Evolutionary conservation across 2,113 vertebrate species (phyloP).

Genomic region (Merops nubicus): DNA sequence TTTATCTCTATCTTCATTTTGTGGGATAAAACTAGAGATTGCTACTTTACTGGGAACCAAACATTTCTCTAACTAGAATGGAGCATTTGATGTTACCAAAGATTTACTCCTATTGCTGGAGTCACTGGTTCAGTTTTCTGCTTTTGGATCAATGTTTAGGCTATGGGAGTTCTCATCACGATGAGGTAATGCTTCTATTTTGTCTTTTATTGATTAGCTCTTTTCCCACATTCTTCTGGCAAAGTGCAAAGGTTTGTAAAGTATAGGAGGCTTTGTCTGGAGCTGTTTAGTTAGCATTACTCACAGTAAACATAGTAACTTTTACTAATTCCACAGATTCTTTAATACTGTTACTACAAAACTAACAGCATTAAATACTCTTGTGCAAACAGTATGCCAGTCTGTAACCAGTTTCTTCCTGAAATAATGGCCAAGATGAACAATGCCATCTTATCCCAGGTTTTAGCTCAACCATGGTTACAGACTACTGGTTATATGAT

Average conservation of each 20-base stretch:
- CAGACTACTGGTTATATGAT: neutral
- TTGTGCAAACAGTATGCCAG: neutral
- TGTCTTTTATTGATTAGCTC: slow-evolving; percentile 64
- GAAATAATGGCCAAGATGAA: neutral
- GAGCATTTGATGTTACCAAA: neutral
- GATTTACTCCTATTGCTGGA: slow-evolving; percentile 9
- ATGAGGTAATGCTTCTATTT: slow-evolving; percentile 68
- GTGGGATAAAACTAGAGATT: slow-evolving; percentile 14
- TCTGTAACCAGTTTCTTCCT: neutral
- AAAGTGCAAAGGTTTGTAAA: slow-evolving; percentile 50
- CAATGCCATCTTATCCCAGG: neutral
- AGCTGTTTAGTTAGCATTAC: slow-evolving; percentile 39
- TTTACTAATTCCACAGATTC: slow-evolving; percentile 27
- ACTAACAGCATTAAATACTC: neutral
- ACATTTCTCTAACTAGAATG: neutral
- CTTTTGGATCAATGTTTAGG: slow-evolving; percentile 51
- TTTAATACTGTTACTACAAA: slow-evolving; percentile 10
- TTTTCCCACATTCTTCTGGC: slow-evolving; percentile 61
- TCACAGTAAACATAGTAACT: slow-evolving; percentile 44
- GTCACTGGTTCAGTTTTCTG: slow-evolving; percentile 10
- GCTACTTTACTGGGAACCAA: neutral
- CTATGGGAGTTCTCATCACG: slow-evolving; percentile 1
- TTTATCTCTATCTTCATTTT: neutral
- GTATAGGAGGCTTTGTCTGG: slow-evolving; percentile 28
- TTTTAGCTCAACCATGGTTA: neutral